Percentiles rank a stretch among this genome's conserved stretches.
phyloP scores from a whole-genome alignment of 1,140 invertebrate species.

The Lepidurus packardi region DNA sequence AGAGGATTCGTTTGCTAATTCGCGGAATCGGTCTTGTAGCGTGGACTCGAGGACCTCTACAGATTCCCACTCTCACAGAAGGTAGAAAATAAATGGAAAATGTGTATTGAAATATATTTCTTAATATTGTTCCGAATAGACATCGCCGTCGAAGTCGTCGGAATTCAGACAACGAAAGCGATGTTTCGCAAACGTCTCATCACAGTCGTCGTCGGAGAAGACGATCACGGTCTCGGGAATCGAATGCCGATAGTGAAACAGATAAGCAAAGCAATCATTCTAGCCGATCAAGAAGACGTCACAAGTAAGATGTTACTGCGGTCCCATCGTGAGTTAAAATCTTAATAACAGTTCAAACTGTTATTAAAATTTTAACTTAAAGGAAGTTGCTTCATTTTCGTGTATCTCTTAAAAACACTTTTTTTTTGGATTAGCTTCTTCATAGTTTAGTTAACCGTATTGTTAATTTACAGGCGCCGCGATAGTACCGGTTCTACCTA shows the following conservation, averaged over 20 bases:
- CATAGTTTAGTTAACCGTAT: conserved; percentile 23
- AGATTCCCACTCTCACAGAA: neutral
- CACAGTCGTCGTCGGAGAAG: conserved; percentile 53
- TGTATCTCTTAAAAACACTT: conserved; percentile 36
- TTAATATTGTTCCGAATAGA: conserved; percentile 46
- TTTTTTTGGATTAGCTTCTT: too few species aligned
- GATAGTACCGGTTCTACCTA: conserved; percentile 41
- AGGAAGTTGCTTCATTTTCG: conserved; percentile 1
- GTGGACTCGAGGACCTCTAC: conserved; percentile 2
- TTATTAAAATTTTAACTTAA: too few species aligned
- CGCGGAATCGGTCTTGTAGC: neutral
- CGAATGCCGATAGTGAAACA: conserved; percentile 52
- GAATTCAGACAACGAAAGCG: conserved; percentile 81
- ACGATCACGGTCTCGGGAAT: conserved; percentile 57
- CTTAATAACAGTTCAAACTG: too few species aligned
- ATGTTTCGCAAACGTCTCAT: conserved; percentile 69
- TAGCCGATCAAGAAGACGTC: conserved; percentile 29
- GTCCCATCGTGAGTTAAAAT: neutral
- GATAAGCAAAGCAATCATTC: conserved; percentile 30
- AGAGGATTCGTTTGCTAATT: neutral
- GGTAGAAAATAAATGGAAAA: neutral
- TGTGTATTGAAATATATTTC: neutral
- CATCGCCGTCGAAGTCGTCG: conserved; percentile 69
- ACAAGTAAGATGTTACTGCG: conserved; percentile 27
- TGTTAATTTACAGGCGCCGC: conserved; percentile 35